Base-by-base conservation (phyloP, 2,113 vertebrate genomes). In the Pedionomus torquatus region DNA sequence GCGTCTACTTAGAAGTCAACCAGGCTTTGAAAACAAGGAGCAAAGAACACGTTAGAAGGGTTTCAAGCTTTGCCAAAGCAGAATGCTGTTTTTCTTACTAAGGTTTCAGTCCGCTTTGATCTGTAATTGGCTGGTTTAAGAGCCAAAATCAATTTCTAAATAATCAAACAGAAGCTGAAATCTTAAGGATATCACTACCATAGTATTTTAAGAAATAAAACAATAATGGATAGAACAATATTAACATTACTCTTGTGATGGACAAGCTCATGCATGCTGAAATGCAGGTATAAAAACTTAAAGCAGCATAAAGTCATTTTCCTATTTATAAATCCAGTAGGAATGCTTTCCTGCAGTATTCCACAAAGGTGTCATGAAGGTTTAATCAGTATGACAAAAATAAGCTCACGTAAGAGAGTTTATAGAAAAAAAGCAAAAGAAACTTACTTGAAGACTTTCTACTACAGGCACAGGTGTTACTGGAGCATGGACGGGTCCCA, bases 401-500 rank as follows among this genome's bases (percentile, higher is more conserved):
- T 10, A 71, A 68, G 35, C 6, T 75, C 31, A 78, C 17, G 61
- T 23, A 20, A 55, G 46, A 43, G 20, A 82, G 18, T 44, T 72
- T 37, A 71, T 58, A 46, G 16, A 24, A 48, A 87, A 26, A 51
- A 41, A 28, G 12, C 17, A 20, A 4, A 13, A 46, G 2, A 21
- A 57, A 75, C 97, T 98, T 97, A 99, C 99, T 98, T 99, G 99
- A 97, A 99, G 99, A 98, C 99, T 99, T 98, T 99, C 99, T 57
- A 99, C 99, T 75, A 99, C 99, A 98, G 99, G 99, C 98, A 99
- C 99, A 70, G 99, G 99, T 90, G 99, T 99, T 98, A 99, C 99
- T 39, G 99, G 99, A 90, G 99, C 99, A 91, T 99, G 99, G 95
- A 99, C 99, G 1, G 99, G 99, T 90, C 99, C 99, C 99, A 99